Evolutionary conservation across 2,888 invertebrate species (phyloP).

Genomic region (Amiota communis): DNA sequence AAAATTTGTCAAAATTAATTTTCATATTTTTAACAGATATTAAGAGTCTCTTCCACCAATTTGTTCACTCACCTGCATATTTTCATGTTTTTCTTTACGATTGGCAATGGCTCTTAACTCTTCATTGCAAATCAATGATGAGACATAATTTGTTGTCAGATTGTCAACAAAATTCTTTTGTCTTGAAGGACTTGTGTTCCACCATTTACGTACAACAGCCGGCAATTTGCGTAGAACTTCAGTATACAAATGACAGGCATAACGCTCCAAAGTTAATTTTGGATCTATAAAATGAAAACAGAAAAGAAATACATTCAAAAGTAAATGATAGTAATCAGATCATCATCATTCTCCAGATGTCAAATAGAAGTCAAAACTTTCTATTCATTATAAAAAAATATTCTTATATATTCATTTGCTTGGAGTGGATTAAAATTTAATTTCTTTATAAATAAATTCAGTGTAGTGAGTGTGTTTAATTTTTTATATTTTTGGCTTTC

Average conservation of each 20-base stretch:
- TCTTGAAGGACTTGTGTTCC: conserved; percentile 79
- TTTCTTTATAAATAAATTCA: too few relatives aligned
- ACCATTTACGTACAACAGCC: conserved; percentile 85
- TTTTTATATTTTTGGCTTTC: too few relatives aligned
- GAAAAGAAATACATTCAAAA: not conserved
- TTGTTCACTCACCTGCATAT: conserved; percentile 76
- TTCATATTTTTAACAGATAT: not conserved
- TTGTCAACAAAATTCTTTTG: conserved; percentile 80
- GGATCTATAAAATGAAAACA: conserved; percentile 46
- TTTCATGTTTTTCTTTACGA: conserved; percentile 76
- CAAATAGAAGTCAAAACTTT: too few relatives aligned
- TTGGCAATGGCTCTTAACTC: conserved; percentile 77
- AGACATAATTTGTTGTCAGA: conserved; percentile 80
- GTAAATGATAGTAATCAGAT: too few relatives aligned
- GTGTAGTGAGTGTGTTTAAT: too few relatives aligned
- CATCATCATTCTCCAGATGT: too few relatives aligned
- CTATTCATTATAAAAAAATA: too few relatives aligned
- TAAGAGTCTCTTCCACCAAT: conserved; percentile 27
- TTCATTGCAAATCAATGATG: conserved; percentile 78
- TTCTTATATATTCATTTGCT: too few relatives aligned
- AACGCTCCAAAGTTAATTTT: conserved; percentile 66
- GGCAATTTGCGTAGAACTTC: conserved; percentile 79
- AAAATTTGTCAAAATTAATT: not conserved
- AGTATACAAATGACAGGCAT: conserved; percentile 80
- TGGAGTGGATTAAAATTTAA: too few relatives aligned